Evolutionary conservation across 2,888 invertebrate species (phyloP).

Genomic region (Brenthis daphne): DNA sequence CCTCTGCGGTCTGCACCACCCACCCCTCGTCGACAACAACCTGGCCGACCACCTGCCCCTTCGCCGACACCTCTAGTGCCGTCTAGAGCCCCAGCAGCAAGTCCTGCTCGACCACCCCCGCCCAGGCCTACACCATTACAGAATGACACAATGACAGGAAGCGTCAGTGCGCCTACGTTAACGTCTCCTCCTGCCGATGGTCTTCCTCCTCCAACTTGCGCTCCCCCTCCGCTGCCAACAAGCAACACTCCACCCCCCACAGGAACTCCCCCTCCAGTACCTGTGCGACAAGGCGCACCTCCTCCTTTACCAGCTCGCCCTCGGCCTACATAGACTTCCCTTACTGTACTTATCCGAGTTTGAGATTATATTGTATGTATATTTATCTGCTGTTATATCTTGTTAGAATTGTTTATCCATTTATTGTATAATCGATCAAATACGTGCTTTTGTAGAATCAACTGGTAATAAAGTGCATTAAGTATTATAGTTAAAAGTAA

Average conservation of each 20-base stretch:
- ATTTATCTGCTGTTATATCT: conserved; percentile 14
- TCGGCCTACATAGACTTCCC: conserved; percentile 51
- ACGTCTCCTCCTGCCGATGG: conserved; percentile 81
- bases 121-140: conserved; percentile 82
- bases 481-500: conserved; percentile 9
- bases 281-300: conserved; percentile 83
- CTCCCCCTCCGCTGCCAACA: conserved; percentile 76
- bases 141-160: conserved; percentile 71
- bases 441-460: conserved; percentile 2
- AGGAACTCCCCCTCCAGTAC: conserved; percentile 74
- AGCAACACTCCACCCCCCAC: conserved; percentile 61
- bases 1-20: conserved; percentile 74
- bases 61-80: conserved; percentile 76
- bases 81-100: conserved; percentile 73
- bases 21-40: conserved; percentile 77
- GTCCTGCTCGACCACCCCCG: conserved; percentile 81
- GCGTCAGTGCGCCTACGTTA: conserved; percentile 59
- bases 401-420: conserved; percentile 17
- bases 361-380: conserved; percentile 7
- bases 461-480: conserved; percentile 14
- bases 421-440: conserved; percentile 14
- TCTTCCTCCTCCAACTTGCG: conserved; percentile 85
- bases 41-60: conserved; percentile 84
- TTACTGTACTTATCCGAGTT: conserved; percentile 23
- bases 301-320: conserved; percentile 86